Evolutionary conservation across 2,888 invertebrate genomes (phyloP).

Genomic region (Trichopoda pennipes): DNA sequence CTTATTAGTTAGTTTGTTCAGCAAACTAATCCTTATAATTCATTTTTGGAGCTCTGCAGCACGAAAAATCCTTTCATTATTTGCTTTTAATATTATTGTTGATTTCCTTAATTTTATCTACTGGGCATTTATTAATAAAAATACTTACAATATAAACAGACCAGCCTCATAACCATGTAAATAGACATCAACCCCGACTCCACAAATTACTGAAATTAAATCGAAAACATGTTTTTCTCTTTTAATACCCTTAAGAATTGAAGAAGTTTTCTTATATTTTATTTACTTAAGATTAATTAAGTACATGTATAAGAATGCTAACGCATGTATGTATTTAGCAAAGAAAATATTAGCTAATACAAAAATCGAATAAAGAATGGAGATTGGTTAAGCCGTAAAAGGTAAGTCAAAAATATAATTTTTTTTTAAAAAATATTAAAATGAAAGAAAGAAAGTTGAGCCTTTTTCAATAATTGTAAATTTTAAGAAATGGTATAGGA

Average conservation of each 20-base stretch:
- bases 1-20: too few species aligned
- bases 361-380: background rate
- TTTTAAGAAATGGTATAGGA: too few species aligned
- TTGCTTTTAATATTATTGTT: background rate
- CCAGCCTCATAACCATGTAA: conserved; percentile 84
- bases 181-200: conserved; percentile 85
- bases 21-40: too few species aligned
- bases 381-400: conserved; percentile 7
- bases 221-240: conserved; percentile 50
- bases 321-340: background rate
- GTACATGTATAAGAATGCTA: conserved; percentile 36
- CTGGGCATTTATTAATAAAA: background rate
- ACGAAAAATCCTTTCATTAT: too few species aligned
- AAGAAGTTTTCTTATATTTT: too few species aligned
- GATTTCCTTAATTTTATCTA: background rate
- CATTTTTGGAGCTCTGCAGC: too few species aligned
- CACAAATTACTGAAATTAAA: conserved; percentile 83
- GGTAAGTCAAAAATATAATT: background rate
- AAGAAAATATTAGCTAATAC: background rate
- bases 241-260: conserved; percentile 6
- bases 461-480: too few species aligned
- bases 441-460: too few species aligned
- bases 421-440: too few species aligned
- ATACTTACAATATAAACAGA: conserved; percentile 85
- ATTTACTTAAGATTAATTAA: conserved; percentile 70